phyloP scores from a whole-genome alignment of 2,888 invertebrate species.

The Harpalus rufipes region DNA sequence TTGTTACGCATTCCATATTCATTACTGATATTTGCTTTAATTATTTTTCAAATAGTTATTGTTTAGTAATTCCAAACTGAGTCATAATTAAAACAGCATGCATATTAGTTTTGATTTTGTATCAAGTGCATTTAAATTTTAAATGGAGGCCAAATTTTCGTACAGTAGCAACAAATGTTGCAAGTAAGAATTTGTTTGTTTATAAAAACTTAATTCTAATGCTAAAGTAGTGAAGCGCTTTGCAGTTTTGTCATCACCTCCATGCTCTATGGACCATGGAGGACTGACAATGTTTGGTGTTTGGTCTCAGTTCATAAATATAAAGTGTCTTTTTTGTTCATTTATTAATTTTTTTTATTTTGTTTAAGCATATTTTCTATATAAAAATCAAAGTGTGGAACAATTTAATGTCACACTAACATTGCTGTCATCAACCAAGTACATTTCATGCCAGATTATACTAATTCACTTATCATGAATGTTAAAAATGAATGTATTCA shows the following conservation, averaged over 20 bases:
- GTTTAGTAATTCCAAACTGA: background rate
- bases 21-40: background rate
- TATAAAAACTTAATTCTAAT: slow-evolving; percentile 2
- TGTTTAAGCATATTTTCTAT: background rate
- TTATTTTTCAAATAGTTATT: slow-evolving; percentile 16
- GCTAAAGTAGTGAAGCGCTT: background rate
- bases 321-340: slow-evolving; percentile 17
- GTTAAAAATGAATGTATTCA: slow-evolving; percentile 10
- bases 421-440: slow-evolving; percentile 18
- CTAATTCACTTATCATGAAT: slow-evolving; percentile 22
- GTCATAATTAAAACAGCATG: background rate
- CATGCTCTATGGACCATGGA: too few species aligned
- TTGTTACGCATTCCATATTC: background rate
- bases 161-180: background rate
- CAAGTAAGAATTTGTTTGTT: slow-evolving; percentile 14
- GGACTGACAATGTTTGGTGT: slow-evolving; percentile 8
- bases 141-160: slow-evolving; percentile 38
- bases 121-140: slow-evolving; percentile 34
- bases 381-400: slow-evolving; percentile 22
- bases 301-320: slow-evolving; percentile 30
- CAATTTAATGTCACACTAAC: slow-evolving; percentile 20
- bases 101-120: slow-evolving; percentile 9
- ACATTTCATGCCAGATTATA: slow-evolving; percentile 23
- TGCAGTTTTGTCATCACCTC: slow-evolving; percentile 14
- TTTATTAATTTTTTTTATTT: background rate